A percentile compares a stretch with the other conserved stretches of the same genome.
These are phyloP conservation scores for Catamblyrhynchus diadema DNA, from an alignment of 2,797 vertebrate genomes.

Conservation along the genomic window DNA sequence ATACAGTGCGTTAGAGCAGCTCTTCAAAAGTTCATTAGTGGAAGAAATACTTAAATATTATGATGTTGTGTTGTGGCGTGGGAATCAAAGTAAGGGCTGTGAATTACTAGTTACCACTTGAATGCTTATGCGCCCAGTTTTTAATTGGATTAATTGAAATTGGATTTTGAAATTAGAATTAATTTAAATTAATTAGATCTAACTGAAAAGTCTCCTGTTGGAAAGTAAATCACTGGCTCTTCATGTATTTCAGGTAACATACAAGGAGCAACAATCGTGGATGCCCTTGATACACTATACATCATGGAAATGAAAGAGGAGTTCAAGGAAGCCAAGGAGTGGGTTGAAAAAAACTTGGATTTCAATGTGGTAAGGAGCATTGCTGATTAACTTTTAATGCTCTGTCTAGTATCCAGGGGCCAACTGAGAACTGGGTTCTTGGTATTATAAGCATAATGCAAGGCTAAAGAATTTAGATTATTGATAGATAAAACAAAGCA, in stretches of 20 bases:
- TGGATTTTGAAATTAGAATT: neutral
- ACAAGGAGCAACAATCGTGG: constrained; percentile 96
- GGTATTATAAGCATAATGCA: neutral
- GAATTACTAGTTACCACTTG: neutral
- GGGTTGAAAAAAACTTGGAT: constrained; percentile 94
- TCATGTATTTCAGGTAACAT: constrained; percentile 85
- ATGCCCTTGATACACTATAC: constrained; percentile 92
- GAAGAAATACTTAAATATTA: constrained; percentile 5
- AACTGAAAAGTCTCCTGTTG: neutral
- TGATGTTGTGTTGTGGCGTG: neutral
- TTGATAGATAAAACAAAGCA: neutral
- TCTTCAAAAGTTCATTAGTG: neutral
- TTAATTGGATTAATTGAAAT: neutral
- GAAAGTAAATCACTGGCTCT: neutral
- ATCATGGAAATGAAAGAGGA: constrained; percentile 98
- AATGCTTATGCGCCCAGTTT: neutral
- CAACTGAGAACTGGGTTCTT: neutral
- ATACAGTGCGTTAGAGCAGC: neutral
- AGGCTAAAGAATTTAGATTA: neutral
- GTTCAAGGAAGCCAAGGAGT: constrained; percentile 90
- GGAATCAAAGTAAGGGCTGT: neutral
- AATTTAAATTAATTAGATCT: constrained; percentile 7
- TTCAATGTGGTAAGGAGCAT: constrained; percentile 90
- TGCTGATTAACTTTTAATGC: neutral
- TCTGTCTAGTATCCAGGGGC: neutral